Conservation (phyloP, 2,797 vertebrate species). For the Sebastes cheni region DNA sequence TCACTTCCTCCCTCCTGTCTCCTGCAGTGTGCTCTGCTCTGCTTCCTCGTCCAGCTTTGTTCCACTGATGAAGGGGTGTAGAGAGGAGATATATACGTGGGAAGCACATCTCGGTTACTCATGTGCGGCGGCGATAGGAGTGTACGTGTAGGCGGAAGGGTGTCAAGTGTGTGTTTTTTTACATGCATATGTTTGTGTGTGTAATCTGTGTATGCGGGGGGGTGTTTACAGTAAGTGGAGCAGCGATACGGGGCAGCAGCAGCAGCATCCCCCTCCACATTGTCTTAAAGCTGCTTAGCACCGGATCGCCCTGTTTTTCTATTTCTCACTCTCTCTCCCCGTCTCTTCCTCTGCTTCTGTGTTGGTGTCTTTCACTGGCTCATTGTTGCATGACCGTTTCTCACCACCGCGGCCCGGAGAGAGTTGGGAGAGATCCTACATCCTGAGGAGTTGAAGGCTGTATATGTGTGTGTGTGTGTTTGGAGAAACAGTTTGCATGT, state of each 20-base stretch:
- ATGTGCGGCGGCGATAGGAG: slow-evolving; percentile 55
- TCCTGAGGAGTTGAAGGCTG: slow-evolving; percentile 7
- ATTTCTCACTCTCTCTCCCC: not conserved
- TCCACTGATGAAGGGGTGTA: slow-evolving; percentile 19
- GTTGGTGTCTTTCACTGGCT: slow-evolving; percentile 30
- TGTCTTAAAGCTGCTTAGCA: slow-evolving; percentile 62
- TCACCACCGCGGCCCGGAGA: slow-evolving; percentile 20
- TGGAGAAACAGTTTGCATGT: not conserved
- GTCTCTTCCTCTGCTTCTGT: not conserved
- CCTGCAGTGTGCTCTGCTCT: slow-evolving; percentile 12
- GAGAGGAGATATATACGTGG: slow-evolving; percentile 43
- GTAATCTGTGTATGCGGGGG: slow-evolving; percentile 10
- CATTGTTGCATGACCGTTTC: slow-evolving; percentile 39
- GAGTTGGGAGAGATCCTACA: slow-evolving; percentile 15
- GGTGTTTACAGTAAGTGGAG: slow-evolving; percentile 35
- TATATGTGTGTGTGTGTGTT: not conserved
- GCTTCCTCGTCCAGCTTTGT: slow-evolving; percentile 23
- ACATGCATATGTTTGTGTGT: slow-evolving; percentile 8
- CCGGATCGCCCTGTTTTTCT: slow-evolving; percentile 7
- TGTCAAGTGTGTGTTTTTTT: slow-evolving; percentile 24
- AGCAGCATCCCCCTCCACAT: slow-evolving; percentile 39
- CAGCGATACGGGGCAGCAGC: slow-evolving; percentile 35
- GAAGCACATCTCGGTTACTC: slow-evolving; percentile 68
- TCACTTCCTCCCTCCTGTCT: not conserved
- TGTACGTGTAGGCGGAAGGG: slow-evolving; percentile 39